Conservation (phyloP, 1,140 invertebrate species). For the Drosophila melanica region DNA sequence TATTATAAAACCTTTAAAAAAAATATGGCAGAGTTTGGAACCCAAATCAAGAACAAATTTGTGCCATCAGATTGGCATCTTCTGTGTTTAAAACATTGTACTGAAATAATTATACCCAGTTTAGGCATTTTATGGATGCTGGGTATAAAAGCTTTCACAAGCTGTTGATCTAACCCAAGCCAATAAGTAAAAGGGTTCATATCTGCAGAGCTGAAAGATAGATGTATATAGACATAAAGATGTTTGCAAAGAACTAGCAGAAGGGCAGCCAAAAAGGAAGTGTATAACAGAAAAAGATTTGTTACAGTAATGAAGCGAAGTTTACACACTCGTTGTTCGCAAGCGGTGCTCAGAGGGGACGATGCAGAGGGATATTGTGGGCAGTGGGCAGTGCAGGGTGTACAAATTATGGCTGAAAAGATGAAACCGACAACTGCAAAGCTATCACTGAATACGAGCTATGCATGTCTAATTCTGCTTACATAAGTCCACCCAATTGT, state of each 20-base stretch:
- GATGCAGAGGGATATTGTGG: too few relatives aligned
- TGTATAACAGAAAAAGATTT: conserved; percentile 13
- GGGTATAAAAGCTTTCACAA: conserved; percentile 1
- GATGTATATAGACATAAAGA: background rate
- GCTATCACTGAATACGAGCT: conserved; percentile 41
- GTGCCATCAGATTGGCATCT: too few relatives aligned
- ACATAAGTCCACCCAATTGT: conserved; percentile 35
- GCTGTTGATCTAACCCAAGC: conserved; percentile 10
- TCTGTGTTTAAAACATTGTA: too few relatives aligned
- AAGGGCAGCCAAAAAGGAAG: background rate
- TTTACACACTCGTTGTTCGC: conserved; percentile 14
- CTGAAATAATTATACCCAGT: too few relatives aligned
- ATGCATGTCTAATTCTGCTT: conserved; percentile 42
- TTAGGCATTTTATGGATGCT: background rate
- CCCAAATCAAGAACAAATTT: too few relatives aligned
- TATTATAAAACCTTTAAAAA: background rate
- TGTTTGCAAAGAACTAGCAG: conserved; percentile 10
- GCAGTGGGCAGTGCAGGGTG: background rate
- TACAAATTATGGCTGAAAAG: conserved; percentile 25
- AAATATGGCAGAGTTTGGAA: too few relatives aligned
- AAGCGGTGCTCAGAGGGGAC: background rate
- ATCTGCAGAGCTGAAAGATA: background rate
- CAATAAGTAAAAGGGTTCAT: background rate
- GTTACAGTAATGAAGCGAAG: conserved; percentile 24
- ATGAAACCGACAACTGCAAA: conserved; percentile 37